Evolutionary conservation across 2,113 vertebrate genomes (phyloP), one percentile per base, ranked within the genome.

Genomic region (Peromyscus maniculatus): DNA sequence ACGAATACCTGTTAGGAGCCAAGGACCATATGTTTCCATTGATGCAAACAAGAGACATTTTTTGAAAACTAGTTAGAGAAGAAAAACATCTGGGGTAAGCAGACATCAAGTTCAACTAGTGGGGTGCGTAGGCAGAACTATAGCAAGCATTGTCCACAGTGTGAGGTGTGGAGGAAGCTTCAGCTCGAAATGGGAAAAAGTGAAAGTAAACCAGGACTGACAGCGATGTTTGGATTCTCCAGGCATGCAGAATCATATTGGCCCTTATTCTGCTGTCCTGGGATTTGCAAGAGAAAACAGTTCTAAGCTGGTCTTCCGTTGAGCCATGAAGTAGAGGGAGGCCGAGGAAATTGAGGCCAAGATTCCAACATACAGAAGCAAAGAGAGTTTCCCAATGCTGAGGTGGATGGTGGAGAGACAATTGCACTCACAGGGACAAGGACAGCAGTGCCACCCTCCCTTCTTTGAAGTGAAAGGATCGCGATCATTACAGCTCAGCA

Each of bases 161-260:
- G 55, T 86, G 22, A 8, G 75, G 39, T 10, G 7, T 8, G 36
- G 5, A 55, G 26, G 59, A 87, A 13, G 49, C 24, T 93, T 91
- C 78, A 31, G 31, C 59, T 64, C 52, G 33, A 66, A 67, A 21
- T 80, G 66, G 67, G 52, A 31, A 26, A 66, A 66, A 11, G 12
- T 72, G 91, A 95, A 91, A 89, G 82, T 83, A 89, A 95, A 87
- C 79, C 66, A 87, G 31, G 33, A 64, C 49, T 90, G 66, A 83
- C 28, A 69, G 22, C 7, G 66, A 46, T 52, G 36, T 57, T 80
- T 92, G 88, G 82, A 43, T 55, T 22, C 11, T 52, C 77, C 19
- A 36, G 80, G 24, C n/a, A 11, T 11, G 31, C n/a, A 79, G 22
- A 80, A 64, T 9, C 57, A 21, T 28, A 57, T 90, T 74, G 52